These are phyloP conservation scores for Capromys pilorides DNA, from an alignment of 2,797 vertebrate species.

Conservation along the genomic window DNA sequence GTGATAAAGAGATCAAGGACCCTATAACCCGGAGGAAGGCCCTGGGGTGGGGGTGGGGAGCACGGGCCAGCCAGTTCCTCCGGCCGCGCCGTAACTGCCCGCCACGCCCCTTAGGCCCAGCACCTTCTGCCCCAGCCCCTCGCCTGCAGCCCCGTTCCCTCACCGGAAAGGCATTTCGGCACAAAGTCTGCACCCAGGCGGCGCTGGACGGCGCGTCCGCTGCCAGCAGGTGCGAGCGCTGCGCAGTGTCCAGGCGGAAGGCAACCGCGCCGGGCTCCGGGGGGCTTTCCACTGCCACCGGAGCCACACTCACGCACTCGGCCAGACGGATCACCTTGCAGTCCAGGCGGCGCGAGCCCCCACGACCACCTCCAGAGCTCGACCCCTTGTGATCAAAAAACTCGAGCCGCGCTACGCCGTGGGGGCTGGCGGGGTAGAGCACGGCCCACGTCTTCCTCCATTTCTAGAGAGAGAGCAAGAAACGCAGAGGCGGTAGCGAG, in stretches of 20 bases:
- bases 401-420: conserved; percentile 96
- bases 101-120: background rate
- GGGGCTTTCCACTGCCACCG: conserved; percentile 88
- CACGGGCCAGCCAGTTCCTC: background rate
- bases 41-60: conserved; percentile 49
- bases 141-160: conserved; percentile 38
- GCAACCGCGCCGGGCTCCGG: conserved; percentile 92
- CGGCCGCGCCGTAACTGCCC: background rate
- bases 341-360: conserved; percentile 91
- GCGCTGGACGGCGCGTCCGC: conserved; percentile 87
- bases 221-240: conserved; percentile 93
- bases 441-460: conserved; percentile 98
- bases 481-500: background rate
- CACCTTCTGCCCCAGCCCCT: background rate
- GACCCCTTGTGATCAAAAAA: conserved; percentile 92
- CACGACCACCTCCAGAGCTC: conserved; percentile 84
- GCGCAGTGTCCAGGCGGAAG: conserved; percentile 94
- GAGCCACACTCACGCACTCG: conserved; percentile 94
- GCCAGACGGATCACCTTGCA: conserved; percentile 95
- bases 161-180: conserved; percentile 95
- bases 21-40: conserved; percentile 80
- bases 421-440: conserved; percentile 94
- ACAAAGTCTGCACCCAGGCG: conserved; percentile 95
- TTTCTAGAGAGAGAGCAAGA: conserved; percentile 86
- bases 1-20: conserved; percentile 55